phyloP scores from a whole-genome alignment of 2,888 invertebrate genomes.

The Tipula vernalis region DNA sequence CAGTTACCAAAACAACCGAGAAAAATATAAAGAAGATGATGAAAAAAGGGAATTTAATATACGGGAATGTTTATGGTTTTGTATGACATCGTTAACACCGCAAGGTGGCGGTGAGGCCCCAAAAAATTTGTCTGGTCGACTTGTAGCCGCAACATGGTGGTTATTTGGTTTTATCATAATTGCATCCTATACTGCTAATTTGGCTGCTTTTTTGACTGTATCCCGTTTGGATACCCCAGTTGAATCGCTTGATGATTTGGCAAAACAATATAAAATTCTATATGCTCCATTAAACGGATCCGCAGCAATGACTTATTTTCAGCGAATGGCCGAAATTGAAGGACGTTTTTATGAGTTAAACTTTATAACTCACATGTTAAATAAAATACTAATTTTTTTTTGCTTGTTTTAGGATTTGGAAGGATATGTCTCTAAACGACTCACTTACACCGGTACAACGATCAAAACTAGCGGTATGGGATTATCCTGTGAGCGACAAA shows the following conservation, averaged over 20 bases:
- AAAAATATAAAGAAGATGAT: constrained; percentile 84
- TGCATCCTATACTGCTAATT: constrained; percentile 95
- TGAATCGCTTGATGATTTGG: constrained; percentile 85
- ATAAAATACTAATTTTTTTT: constrained; percentile 13
- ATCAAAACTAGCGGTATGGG: constrained; percentile 94
- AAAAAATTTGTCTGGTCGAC: constrained; percentile 85
- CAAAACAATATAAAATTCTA: constrained; percentile 91
- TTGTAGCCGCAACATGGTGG: constrained; percentile 99
- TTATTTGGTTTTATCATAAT: constrained; percentile 96
- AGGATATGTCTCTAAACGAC: constrained; percentile 93
- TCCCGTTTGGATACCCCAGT: constrained; percentile 87
- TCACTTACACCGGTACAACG: constrained; percentile 79
- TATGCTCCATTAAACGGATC: constrained; percentile 87
- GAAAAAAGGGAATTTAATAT: constrained; percentile 89
- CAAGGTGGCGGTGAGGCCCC: constrained; percentile 93
- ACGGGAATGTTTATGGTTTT: constrained; percentile 97
- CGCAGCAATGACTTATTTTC: constrained; percentile 85
- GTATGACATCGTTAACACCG: constrained; percentile 95
- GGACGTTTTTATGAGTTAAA: constrained; percentile 69
- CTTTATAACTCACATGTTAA: constrained; percentile 34
- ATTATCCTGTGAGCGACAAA: constrained; percentile 96
- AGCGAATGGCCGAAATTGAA: constrained; percentile 93
- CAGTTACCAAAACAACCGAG: constrained; percentile 88
- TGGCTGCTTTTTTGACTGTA: constrained; percentile 93
- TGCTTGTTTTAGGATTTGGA: constrained; percentile 66